phyloP scores from a whole-genome alignment of 2,797 vertebrate species.

The Otolemur crassicaudatus region DNA sequence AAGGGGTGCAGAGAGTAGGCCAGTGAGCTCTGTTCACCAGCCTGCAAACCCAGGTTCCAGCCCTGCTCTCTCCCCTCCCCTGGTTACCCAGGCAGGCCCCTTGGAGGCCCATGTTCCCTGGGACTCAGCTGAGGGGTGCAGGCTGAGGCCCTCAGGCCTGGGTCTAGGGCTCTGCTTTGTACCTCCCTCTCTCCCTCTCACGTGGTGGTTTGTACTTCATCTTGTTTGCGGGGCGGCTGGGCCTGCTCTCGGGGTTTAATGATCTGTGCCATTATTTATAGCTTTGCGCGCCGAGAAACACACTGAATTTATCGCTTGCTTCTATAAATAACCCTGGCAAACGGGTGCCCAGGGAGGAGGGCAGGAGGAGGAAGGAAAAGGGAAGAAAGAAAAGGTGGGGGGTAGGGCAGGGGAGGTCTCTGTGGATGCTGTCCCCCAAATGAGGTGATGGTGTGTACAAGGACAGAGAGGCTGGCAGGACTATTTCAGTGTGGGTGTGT shows the following conservation, averaged over 20 bases:
- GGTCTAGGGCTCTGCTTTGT: slow-evolving; percentile 34
- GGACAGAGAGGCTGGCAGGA: slow-evolving; percentile 13
- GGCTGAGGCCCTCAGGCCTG: neutral
- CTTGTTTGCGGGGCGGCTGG: slow-evolving; percentile 83
- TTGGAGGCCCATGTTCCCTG: neutral
- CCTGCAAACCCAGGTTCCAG: neutral
- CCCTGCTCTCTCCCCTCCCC: neutral
- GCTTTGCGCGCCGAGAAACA: slow-evolving; percentile 84
- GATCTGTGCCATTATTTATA: slow-evolving; percentile 87
- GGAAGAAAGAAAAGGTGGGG: slow-evolving; percentile 56
- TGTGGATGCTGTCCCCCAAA: slow-evolving; percentile 61
- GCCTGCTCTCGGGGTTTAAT: slow-evolving; percentile 86
- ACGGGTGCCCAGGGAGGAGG: slow-evolving; percentile 79
- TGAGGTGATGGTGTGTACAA: slow-evolving; percentile 16
- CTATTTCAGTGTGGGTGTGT: neutral
- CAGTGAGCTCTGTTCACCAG: neutral
- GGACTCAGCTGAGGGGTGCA: neutral
- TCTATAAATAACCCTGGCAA: slow-evolving; percentile 85
- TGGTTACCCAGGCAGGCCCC: neutral
- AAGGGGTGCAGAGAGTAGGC: neutral
- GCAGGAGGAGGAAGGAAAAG: slow-evolving; percentile 57
- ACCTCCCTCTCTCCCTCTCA: slow-evolving; percentile 70
- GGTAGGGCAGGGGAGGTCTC: slow-evolving; percentile 45
- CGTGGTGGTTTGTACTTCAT: slow-evolving; percentile 82
- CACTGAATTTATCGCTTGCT: slow-evolving; percentile 86